Base-by-base conservation (phyloP, 2,113 vertebrate species). In the Hassar affinis region DNA sequence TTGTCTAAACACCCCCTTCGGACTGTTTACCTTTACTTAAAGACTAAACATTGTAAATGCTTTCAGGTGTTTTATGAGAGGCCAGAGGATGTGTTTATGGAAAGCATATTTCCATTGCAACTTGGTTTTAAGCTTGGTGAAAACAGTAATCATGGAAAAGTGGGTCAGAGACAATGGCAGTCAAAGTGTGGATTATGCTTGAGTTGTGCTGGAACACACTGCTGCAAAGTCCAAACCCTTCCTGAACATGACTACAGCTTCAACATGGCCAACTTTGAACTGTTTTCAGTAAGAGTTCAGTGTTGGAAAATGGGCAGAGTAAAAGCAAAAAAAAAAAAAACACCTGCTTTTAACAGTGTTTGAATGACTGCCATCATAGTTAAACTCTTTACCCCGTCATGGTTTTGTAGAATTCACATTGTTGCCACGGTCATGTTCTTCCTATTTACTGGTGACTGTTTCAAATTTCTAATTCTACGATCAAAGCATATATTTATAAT, bases 111-210 rank as follows among this genome's bases (percentile, higher is more conserved):
- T 85, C 57, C 82, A 86, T 66, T 86, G 88, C 78, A 83, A 88
- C 91, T 89, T 86, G 20, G 84, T 85, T 84, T 83, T 42, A 68
- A 62, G 83, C 79, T 35, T n/a, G 64, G 86, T 35, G 52, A 88
- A 91, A 91, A 90, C 90, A 88, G 69, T 84, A 90, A 91, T 92
- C 90, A 90, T 85, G 89, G 62, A 35, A 80, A 87, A 82, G 64
- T 84, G 80, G 86, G 84, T 68, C 61, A 59, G 68, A 85, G 62
- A 85, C 78, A 51, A 22, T 74, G 69, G 69, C 81, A 64, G 66
- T 85, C 38, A 64, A 35, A 56, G 49, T 57, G 68, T 74, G 75
- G 52, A 71, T 81, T 54, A 71, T 62, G 27, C 78, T n/a, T 78
- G 54, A 25, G 51, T 9, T 69, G 66, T 5, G 51, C 77, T 57